These are phyloP conservation scores for Echiichthys vipera DNA, from an alignment of 2,797 vertebrate species.

Conservation along the genomic window DNA sequence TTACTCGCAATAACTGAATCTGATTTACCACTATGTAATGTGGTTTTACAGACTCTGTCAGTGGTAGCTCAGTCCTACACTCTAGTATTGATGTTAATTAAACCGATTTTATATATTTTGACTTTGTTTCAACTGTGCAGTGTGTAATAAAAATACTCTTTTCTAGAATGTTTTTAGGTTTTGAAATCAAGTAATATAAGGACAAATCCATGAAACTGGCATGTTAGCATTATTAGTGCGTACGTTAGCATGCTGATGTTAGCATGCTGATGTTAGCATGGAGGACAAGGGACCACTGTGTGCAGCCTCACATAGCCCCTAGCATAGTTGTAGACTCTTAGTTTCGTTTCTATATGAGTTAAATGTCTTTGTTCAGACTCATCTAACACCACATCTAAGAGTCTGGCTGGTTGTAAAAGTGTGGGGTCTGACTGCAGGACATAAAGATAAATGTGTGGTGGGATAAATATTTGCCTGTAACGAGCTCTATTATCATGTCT, in stretches of 20 bases:
- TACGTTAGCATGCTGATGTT: not conserved
- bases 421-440: not conserved
- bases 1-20: not conserved
- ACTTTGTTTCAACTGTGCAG: not conserved
- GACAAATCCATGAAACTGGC: not conserved
- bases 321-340: too few relatives aligned
- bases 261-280: constrained; percentile 16
- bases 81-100: too few relatives aligned
- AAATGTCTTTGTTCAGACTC: constrained; percentile 12
- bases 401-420: constrained; percentile 7
- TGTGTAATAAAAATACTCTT: not conserved
- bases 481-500: not conserved
- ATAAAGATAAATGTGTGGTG: not conserved
- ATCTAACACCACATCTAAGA: constrained; percentile 3
- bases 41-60: not conserved
- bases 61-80: too few relatives aligned
- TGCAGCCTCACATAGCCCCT: not conserved
- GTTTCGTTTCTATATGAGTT: not conserved
- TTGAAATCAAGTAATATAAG: not conserved
- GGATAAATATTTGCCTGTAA: not conserved
- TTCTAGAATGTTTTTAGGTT: not conserved
- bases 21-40: not conserved
- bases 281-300: not conserved
- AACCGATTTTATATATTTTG: not conserved
- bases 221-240: not conserved